Evolutionary conservation across 2,797 vertebrate genomes (phyloP), one percentile per base, ranked within the genome.

Genomic region (Meda fulgida): DNA sequence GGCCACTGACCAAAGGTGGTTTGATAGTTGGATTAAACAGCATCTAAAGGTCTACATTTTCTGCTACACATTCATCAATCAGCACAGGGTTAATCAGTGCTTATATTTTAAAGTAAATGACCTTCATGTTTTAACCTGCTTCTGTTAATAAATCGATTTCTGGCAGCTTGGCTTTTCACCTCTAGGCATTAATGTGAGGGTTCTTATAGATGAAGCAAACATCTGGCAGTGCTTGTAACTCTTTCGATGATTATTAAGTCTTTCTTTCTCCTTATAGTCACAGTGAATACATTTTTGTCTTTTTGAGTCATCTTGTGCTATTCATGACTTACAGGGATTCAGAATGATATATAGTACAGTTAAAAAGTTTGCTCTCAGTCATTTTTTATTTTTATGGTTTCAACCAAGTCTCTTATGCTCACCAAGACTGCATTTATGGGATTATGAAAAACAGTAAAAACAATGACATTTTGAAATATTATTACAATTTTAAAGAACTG

Each of bases 221-320:
- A 76, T 63, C 82, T 81, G 60, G 76, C 71, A 23, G 46, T 34
- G 14, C 51, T 85, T 78, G 34, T 65, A 65, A 85, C 55, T 51
- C 21, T 46, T 78, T 26, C 10, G 0, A 77, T 81, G 51, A 71
- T 40, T 48, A 82, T 60, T 53, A 31, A 13, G 7, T 0, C 36
- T 75, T 77, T 82, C 19, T 70, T 60, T 40, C 7, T 65, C 36
- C 46, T 67, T 79, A 13, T 29, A 81, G 46, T 19, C 46, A 1
- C 21, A 38, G 14, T 34, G 48, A 53, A 70, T 72, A 21, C 60
- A 88, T 89, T 80, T 23, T 78, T 77, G 76, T 31, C 43, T 1
- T 0, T 13, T 84, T 34, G 84, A 83, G 60, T 87, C 38, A 83
- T 87, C 53, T 10, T n/a, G 46, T 71, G 70, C 34, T 83, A 11